These are phyloP conservation scores for Herpetotheres cachinnans DNA, from an alignment of 2,113 vertebrate species.

Conservation along the genomic window DNA sequence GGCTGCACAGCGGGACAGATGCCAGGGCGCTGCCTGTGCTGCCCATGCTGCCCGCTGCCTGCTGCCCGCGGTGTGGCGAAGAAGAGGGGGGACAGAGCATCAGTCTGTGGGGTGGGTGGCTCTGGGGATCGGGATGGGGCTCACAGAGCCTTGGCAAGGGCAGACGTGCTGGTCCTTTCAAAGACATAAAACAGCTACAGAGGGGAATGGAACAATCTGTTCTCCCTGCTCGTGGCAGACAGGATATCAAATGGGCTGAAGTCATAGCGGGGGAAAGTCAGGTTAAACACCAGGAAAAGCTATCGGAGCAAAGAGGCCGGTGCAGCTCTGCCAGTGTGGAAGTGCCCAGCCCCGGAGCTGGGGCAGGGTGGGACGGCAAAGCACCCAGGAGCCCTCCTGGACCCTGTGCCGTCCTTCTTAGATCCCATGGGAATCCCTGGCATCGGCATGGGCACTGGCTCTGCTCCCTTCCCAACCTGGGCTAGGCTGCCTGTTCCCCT, in stretches of 20 bases:
- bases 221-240: not conserved
- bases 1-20: accelerated
- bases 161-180: not conserved
- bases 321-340: not conserved
- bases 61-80: accelerated
- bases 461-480: not conserved
- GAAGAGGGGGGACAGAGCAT: not conserved
- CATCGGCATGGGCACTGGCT: accelerated
- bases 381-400: not conserved
- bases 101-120: accelerated
- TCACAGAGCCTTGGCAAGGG: not conserved
- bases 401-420: not conserved
- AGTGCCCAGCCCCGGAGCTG: accelerated
- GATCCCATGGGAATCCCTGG: not conserved
- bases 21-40: not conserved
- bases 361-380: not conserved
- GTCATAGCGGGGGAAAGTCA: not conserved
- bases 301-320: accelerated
- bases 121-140: not conserved
- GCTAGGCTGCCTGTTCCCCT: not conserved
- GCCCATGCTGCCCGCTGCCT: not conserved
- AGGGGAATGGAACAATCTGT: constrained; percentile 52
- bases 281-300: not conserved
- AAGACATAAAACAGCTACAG: constrained; percentile 14
- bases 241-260: constrained; percentile 33